Conservation (phyloP, 2,113 vertebrate species). For the Falcunculus frontatus region DNA sequence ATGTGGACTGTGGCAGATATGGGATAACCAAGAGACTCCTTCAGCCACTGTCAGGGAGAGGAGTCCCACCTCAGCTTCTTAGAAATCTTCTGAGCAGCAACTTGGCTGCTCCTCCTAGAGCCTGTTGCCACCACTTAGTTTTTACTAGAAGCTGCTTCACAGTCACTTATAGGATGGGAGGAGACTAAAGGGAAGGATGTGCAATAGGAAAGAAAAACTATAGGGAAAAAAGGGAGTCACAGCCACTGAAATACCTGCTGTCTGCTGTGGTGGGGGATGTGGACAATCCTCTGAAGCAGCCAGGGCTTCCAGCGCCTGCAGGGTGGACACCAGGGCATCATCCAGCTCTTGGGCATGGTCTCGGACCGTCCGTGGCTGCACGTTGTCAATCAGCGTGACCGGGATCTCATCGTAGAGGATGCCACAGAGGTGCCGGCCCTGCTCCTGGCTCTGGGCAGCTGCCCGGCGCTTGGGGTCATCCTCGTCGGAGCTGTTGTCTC, state of each 20-base stretch:
- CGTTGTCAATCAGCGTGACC: constrained; percentile 91
- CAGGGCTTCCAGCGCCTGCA: constrained; percentile 95
- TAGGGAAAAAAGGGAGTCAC: background rate
- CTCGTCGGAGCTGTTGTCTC: constrained; percentile 97
- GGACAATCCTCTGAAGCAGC: constrained; percentile 96
- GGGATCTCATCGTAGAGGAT: constrained; percentile 87
- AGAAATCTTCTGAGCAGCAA: background rate
- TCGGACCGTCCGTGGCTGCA: constrained; percentile 88
- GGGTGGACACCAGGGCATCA: constrained; percentile 94
- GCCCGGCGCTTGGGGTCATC: constrained; percentile 87
- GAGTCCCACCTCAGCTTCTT: background rate
- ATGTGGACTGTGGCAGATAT: background rate
- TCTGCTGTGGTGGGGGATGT: constrained; percentile 88
- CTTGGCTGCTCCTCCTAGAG: background rate
- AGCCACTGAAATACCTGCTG: constrained; percentile 83
- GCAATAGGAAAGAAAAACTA: background rate
- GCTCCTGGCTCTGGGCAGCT: constrained; percentile 66
- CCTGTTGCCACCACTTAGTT: background rate
- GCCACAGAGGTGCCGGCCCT: constrained; percentile 65
- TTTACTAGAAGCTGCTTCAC: background rate
- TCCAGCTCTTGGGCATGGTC: constrained; percentile 97
- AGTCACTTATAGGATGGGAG: background rate
- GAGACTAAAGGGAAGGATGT: background rate
- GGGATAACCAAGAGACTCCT: background rate
- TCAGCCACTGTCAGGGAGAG: background rate